Percentiles rank a stretch among this genome's conserved stretches.
phyloP scores from a whole-genome alignment of 2,888 invertebrate species.

The Arctia plantaginis region DNA sequence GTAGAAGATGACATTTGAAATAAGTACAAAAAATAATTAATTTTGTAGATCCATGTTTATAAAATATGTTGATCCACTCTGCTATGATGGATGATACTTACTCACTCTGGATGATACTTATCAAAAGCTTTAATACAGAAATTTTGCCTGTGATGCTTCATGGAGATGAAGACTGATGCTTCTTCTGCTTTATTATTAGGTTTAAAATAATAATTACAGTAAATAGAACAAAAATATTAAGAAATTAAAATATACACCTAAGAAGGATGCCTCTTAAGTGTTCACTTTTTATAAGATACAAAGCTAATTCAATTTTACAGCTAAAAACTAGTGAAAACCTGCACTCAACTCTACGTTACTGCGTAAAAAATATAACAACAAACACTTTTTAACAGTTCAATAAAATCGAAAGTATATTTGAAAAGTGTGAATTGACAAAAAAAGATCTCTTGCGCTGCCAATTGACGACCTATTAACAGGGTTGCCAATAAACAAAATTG shows the following conservation, averaged over 20 bases:
- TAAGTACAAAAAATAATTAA: no score
- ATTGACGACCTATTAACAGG: conserved; percentile 37
- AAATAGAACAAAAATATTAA: no score
- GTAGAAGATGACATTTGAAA: background rate
- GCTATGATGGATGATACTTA: no score
- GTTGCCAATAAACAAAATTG: conserved; percentile 26
- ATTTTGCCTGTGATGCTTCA: no score
- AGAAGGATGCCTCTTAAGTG: background rate
- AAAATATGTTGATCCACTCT: no score
- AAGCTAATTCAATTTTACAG: background rate
- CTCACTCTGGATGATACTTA: no score
- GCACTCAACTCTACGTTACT: background rate
- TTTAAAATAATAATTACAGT: no score
- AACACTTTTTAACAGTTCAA: conserved; percentile 55
- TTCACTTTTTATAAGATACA: background rate
- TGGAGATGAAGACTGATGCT: background rate
- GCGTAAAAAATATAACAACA: conserved; percentile 48
- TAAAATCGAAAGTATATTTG: conserved; percentile 74
- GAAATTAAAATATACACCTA: no score
- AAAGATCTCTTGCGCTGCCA: conserved; percentile 49
- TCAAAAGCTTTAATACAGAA: background rate
- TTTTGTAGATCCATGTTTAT: no score
- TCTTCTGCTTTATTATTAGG: no score
- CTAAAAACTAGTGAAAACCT: background rate
- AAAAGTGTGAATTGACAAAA: conserved; percentile 67